Evolutionary conservation across 1,140 invertebrate genomes (phyloP).

Genomic region (Danaus melanippus): DNA sequence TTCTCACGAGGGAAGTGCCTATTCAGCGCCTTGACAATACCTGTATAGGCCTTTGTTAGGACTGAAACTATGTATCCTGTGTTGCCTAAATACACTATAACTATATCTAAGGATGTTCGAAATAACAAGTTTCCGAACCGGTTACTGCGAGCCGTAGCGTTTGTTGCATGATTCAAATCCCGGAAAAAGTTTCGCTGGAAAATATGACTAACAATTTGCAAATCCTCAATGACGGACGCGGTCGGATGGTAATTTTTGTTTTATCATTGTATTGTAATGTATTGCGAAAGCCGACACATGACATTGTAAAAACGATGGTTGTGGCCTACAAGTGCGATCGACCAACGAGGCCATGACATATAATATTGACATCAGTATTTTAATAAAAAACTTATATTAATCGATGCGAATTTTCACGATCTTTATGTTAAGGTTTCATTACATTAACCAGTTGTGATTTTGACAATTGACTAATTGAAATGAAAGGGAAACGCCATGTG

Average conservation of each 20-base stretch:
- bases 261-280: not conserved
- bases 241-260: too few relatives aligned
- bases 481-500: slow-evolving; percentile 55
- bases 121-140: slow-evolving; percentile 42
- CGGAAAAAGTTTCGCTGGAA: slow-evolving; percentile 21
- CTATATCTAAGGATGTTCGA: slow-evolving; percentile 27
- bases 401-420: not conserved
- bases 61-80: slow-evolving; percentile 57
- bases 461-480: slow-evolving; percentile 40
- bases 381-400: slow-evolving; percentile 11
- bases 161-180: slow-evolving; percentile 21
- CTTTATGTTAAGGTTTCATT: not conserved
- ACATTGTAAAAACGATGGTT: slow-evolving; percentile 65
- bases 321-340: slow-evolving; percentile 66
- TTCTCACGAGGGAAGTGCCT: slow-evolving; percentile 70
- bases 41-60: slow-evolving; percentile 63
- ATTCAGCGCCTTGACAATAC: slow-evolving; percentile 71
- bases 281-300: slow-evolving; percentile 65
- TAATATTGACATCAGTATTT: slow-evolving; percentile 61
- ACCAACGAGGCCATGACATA: slow-evolving; percentile 66
- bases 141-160: slow-evolving; percentile 22
- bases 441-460: slow-evolving; percentile 12
- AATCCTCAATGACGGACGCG: too few relatives aligned
- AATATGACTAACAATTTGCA: slow-evolving; percentile 13
- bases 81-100: slow-evolving; percentile 42